These are phyloP conservation scores for Chrysomallon squamiferum DNA, from an alignment of 1,140 invertebrate genomes.

Conservation along the genomic window DNA sequence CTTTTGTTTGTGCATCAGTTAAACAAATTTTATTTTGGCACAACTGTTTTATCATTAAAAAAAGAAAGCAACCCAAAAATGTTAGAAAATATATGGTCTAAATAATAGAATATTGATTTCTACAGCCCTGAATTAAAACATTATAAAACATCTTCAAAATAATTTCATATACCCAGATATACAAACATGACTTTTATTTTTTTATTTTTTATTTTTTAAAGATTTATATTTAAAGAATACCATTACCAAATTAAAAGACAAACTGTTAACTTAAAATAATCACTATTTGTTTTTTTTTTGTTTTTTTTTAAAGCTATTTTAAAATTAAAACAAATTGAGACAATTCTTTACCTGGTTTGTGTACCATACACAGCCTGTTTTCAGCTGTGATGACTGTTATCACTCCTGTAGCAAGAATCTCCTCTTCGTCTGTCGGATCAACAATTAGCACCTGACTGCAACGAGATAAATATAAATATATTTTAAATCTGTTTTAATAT, in stretches of 20 bases:
- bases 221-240: neutral
- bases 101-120: too few relatives aligned
- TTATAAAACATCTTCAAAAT: too few relatives aligned
- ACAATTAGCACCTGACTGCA: slow-evolving; percentile 54
- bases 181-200: neutral
- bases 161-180: neutral
- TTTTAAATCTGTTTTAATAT: too few relatives aligned
- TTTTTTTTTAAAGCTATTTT: neutral
- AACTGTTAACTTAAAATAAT: neutral
- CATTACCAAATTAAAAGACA: neutral
- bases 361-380: slow-evolving; percentile 50
- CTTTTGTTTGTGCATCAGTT: too few relatives aligned
- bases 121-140: too few relatives aligned
- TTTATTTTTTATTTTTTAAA: neutral
- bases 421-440: slow-evolving; percentile 63
- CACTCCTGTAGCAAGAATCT: slow-evolving; percentile 54
- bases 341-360: slow-evolving; percentile 57
- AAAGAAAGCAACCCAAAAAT: too few relatives aligned
- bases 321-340: neutral
- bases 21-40: too few relatives aligned
- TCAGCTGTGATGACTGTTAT: slow-evolving; percentile 58
- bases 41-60: too few relatives aligned
- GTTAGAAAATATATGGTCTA: too few relatives aligned
- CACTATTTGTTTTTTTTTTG: too few relatives aligned
- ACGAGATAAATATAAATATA: slow-evolving; percentile 20